Evolutionary conservation across 2,888 invertebrate genomes (phyloP), one percentile per base, ranked within the genome.

Genomic region (Halictus quadricinctus): DNA sequence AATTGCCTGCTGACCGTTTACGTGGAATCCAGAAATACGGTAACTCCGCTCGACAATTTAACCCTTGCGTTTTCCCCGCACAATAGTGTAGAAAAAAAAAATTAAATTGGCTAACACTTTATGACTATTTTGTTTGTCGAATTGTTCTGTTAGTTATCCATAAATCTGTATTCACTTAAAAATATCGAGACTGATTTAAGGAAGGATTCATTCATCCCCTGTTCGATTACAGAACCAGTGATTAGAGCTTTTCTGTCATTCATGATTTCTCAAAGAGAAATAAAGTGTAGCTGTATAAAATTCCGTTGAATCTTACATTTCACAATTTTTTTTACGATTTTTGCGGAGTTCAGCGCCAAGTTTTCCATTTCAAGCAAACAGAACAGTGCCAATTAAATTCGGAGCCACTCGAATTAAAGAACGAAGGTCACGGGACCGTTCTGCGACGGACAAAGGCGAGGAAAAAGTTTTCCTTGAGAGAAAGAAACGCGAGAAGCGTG

Each of bases 1-100:
- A 82, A 82, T 79, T 82, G 43, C 43, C 72, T 10, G 29, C 50
- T 76, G 66, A 79, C 78, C 75, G 58, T 72, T 82, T 50, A 41
- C 50, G n/a, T 15, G 18, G n/a, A 21, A 69, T 69, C 12, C 21
- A 36, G n/a, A 69, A 69, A 21, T 69, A 21, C 21, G 41, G 12
- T 69, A 69, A 29, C 29, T 29, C 29, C 29, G 29, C 29, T 29
- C 29, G 29, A 64, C 64, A 21, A 58, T 58, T 58, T 21, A 21
- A 58, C 8, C 58, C 50, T 15, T 18, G 15, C 10, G 5, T 15
- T 50, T 18, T 50, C 50, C 5, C 18, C 50, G 21, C 18, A n/a
- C 8, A 54, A 54, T 54, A 21, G 50, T 36, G 36, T 36, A 3
- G 36, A 36, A 2, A 36, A 21, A 21, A 54, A 54, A 54, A 21